A percentile compares a stretch with the other conserved stretches of the same genome.
These are phyloP conservation scores for Xanthorhoe spadicearia DNA, from an alignment of 2,888 invertebrate genomes.

Conservation along the genomic window DNA sequence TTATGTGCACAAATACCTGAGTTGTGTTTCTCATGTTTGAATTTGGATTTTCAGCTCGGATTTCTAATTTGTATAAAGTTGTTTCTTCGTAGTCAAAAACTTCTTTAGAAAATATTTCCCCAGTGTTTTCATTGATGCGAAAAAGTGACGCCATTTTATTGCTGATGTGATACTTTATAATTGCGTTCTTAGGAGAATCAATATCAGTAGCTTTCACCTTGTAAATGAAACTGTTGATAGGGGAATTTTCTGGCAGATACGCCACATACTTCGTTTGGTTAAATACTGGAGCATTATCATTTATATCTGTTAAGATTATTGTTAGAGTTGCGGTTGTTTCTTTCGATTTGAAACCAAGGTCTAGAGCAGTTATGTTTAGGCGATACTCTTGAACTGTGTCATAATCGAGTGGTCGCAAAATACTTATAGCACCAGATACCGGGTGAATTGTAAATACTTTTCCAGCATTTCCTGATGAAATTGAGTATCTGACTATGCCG, in stretches of 20 bases:
- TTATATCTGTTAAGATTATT: conserved; percentile 95
- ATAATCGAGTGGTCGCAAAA: conserved; percentile 92
- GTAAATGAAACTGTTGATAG: conserved; percentile 89
- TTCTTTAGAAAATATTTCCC: conserved; percentile 89
- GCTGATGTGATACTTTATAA: conserved; percentile 92
- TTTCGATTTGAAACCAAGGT: conserved; percentile 92
- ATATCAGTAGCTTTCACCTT: conserved; percentile 91
- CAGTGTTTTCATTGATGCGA: conserved; percentile 90
- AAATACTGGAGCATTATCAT: conserved; percentile 96
- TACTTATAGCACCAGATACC: conserved; percentile 91
- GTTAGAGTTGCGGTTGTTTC: conserved; percentile 92
- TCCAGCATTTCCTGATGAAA: conserved; percentile 92
- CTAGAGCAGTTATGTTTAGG: conserved; percentile 94
- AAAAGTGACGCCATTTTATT: conserved; percentile 91
- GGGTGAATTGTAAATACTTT: conserved; percentile 92
- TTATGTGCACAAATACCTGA: conserved; percentile 89
- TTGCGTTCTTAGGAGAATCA: conserved; percentile 94
- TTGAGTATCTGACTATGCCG: conserved; percentile 93
- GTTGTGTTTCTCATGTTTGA: conserved; percentile 91
- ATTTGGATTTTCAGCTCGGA: conserved; percentile 95
- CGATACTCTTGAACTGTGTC: conserved; percentile 93
- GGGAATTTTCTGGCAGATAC: conserved; percentile 92
- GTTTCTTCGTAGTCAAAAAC: conserved; percentile 95
- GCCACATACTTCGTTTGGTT: conserved; percentile 91
- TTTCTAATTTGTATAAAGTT: conserved; percentile 88